These are phyloP conservation scores for Leptobrachium leishanense DNA, from an alignment of 2,113 vertebrate genomes.

Conservation along the genomic window DNA sequence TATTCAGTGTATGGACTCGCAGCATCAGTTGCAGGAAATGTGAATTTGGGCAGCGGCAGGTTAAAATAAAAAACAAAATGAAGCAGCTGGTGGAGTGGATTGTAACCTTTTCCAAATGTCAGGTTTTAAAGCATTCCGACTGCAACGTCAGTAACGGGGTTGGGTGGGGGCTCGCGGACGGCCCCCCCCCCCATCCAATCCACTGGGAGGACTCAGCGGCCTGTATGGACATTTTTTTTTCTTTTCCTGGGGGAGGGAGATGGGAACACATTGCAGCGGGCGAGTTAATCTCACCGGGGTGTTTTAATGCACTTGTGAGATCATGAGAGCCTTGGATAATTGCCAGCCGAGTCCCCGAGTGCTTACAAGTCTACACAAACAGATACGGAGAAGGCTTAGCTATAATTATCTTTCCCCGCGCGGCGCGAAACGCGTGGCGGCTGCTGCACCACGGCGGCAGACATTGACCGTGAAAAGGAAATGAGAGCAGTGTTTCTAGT, in stretches of 20 bases:
- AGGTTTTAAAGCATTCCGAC: not conserved
- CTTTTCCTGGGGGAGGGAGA: not conserved
- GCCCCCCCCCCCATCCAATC: not conserved
- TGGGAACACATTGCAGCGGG: not conserved
- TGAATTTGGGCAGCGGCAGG: not conserved
- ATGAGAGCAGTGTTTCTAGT: too few species aligned
- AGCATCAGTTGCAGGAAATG: not conserved
- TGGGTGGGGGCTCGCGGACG: not conserved
- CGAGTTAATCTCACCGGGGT: not conserved
- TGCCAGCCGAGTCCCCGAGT: not conserved
- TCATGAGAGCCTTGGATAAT: not conserved
- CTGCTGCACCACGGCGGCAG: too few species aligned
- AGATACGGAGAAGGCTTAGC: not conserved
- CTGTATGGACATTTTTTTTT: not conserved
- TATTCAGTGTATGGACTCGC: too few species aligned
- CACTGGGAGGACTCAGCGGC: not conserved
- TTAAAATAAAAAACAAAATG: not conserved
- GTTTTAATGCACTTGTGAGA: constrained; percentile 1
- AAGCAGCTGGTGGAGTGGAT: not conserved
- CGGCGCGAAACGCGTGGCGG: not conserved
- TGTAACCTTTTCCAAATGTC: not conserved
- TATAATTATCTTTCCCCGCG: not conserved
- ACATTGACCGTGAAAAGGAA: too few species aligned
- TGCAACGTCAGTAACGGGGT: not conserved
- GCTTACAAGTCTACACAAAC: not conserved